Conservation (phyloP, 2,113 vertebrate genomes). For the Seriola dumerili region DNA sequence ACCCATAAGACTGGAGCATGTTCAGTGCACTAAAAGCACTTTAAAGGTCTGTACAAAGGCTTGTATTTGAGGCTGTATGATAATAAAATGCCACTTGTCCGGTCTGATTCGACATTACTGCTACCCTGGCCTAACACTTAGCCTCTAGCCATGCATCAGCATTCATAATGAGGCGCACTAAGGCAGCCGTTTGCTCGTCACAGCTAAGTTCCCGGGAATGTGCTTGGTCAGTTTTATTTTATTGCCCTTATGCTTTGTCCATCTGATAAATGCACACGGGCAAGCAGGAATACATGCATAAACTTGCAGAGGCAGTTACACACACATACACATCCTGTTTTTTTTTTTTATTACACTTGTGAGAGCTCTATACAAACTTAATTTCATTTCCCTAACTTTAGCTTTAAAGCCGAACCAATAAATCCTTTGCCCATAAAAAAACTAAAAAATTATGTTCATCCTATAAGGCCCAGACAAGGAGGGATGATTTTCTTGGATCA, state of each 20-base stretch:
- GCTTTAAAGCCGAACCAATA: constrained; percentile 37
- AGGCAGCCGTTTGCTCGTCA: constrained; percentile 26
- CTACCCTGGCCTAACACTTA: constrained; percentile 34
- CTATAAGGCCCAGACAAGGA: background rate
- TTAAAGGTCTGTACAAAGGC: background rate
- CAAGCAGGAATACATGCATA: background rate
- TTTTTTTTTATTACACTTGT: constrained; percentile 14
- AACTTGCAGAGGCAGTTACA: background rate
- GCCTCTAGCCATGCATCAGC: constrained; percentile 38
- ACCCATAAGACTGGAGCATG: background rate
- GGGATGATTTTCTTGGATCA: background rate
- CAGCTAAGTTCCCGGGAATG: constrained; percentile 13
- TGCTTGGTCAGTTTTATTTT: constrained; percentile 48
- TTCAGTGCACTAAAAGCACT: background rate
- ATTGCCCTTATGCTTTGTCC: constrained; percentile 36
- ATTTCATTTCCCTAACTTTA: constrained; percentile 30
- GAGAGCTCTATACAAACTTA: constrained; percentile 7
- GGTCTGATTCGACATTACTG: constrained; percentile 19
- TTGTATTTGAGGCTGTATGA: background rate
- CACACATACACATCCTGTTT: background rate
- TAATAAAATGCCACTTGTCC: constrained; percentile 45
- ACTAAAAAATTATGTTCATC: background rate
- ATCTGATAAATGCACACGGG: constrained; percentile 32
- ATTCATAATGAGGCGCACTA: constrained; percentile 28
- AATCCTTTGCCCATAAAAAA: background rate